phyloP scores from a whole-genome alignment of 2,113 vertebrate genomes.

The Cyanocitta stelleri region DNA sequence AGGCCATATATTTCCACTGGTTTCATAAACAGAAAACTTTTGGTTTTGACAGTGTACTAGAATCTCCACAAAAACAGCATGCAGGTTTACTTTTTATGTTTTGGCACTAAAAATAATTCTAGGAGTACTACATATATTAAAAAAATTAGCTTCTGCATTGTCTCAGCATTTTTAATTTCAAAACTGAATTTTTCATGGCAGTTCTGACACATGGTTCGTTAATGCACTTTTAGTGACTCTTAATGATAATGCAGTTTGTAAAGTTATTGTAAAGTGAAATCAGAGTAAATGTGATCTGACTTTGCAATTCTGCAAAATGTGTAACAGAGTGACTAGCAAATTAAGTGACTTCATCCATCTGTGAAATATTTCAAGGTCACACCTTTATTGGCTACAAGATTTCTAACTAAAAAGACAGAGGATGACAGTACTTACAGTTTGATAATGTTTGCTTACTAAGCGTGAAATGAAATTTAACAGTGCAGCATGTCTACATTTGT shows the following conservation, averaged over 20 bases:
- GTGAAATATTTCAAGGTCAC: slow-evolving; percentile 73
- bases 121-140: not conserved
- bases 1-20: not conserved
- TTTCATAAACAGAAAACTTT: not conserved
- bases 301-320: slow-evolving; percentile 32
- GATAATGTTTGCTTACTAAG: slow-evolving; percentile 75
- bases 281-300: slow-evolving; percentile 3
- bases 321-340: slow-evolving; percentile 45
- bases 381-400: slow-evolving; percentile 64
- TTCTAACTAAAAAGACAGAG: slow-evolving; percentile 72
- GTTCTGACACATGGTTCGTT: not conserved
- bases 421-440: slow-evolving; percentile 66
- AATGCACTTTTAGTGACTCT: not conserved
- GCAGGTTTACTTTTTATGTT: not conserved
- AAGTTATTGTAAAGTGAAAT: slow-evolving; percentile 2
- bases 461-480: slow-evolving; percentile 80
- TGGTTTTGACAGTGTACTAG: not conserved
- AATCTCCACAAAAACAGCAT: not conserved
- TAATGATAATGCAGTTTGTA: not conserved
- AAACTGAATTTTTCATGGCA: not conserved
- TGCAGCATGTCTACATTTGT: slow-evolving; percentile 69
- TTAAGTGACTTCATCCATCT: slow-evolving; percentile 64
- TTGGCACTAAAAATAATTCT: not conserved
- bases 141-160: not conserved
- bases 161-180: not conserved